phyloP scores from a whole-genome alignment of 2,888 invertebrate genomes.

The Acrobasis consociella region DNA sequence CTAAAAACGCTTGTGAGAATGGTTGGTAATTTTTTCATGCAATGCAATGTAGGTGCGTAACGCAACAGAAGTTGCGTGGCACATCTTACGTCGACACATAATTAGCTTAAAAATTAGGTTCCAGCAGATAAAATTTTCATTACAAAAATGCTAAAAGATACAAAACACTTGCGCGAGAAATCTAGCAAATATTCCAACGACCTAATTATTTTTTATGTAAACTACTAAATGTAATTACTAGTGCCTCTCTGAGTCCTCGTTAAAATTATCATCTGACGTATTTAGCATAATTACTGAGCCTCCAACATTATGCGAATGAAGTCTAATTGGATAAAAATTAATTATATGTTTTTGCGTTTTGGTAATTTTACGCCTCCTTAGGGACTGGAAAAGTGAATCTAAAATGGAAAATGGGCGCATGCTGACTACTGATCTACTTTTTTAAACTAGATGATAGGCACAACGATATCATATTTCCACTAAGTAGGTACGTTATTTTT shows the following conservation, averaged over 20 bases:
- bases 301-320: slow-evolving; percentile 23
- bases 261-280: slow-evolving; percentile 23
- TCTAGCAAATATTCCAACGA: neutral
- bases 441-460: too few species aligned
- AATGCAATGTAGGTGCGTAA: too few species aligned
- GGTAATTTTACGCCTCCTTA: slow-evolving; percentile 52
- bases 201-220: slow-evolving; percentile 20
- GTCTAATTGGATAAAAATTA: slow-evolving; percentile 15
- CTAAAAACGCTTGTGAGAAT: too few species aligned
- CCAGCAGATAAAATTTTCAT: neutral
- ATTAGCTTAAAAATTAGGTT: neutral
- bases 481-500: too few species aligned
- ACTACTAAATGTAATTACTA: slow-evolving; percentile 17
- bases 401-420: neutral
- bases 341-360: slow-evolving; percentile 25
- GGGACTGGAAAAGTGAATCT: neutral
- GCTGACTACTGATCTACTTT: neutral
- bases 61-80: too few species aligned
- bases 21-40: too few species aligned
- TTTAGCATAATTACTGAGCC: slow-evolving; percentile 25
- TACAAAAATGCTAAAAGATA: neutral
- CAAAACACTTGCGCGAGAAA: neutral
- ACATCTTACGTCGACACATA: neutral
- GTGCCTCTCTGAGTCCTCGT: slow-evolving; percentile 16
- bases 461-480: too few species aligned